A percentile compares a stretch with the other conserved stretches of the same genome.
These are phyloP conservation scores for Drosophila emarginata DNA, from an alignment of 2,888 invertebrate species.

Conservation along the genomic window DNA sequence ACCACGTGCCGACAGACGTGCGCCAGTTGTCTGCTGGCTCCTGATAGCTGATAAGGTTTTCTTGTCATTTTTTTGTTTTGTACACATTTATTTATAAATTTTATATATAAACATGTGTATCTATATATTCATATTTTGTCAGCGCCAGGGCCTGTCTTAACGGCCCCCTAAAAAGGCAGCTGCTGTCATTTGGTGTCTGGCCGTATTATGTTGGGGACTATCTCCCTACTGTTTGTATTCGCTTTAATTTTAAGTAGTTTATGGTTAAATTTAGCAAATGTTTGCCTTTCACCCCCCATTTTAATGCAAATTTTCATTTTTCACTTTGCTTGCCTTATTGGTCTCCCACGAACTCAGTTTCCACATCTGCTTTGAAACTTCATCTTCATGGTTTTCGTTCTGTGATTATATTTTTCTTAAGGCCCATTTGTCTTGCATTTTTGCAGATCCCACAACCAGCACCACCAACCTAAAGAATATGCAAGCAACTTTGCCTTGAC, in stretches of 20 bases:
- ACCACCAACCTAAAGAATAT: conserved; percentile 2
- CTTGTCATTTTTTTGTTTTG: neutral
- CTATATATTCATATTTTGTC: conserved; percentile 3
- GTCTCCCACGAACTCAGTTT: conserved; percentile 49
- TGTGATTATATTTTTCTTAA: conserved; percentile 33
- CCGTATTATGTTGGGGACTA: neutral
- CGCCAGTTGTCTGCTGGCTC: conserved; percentile 61
- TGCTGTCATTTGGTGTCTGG: conserved; percentile 3
- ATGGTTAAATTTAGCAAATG: conserved; percentile 41
- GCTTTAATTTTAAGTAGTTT: conserved; percentile 5
- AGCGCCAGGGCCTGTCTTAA: neutral
- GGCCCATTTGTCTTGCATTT: conserved; percentile 25
- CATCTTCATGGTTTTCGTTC: conserved; percentile 6
- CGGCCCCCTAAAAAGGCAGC: conserved; percentile 6
- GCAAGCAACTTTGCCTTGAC: conserved; percentile 30
- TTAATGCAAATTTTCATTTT: conserved; percentile 34
- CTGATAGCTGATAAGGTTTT: conserved; percentile 51
- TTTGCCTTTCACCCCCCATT: conserved; percentile 25
- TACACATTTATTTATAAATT: conserved; percentile 1
- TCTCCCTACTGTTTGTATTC: conserved; percentile 17
- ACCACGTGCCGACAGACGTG: conserved; percentile 70
- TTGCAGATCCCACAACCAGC: conserved; percentile 14
- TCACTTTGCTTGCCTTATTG: neutral
- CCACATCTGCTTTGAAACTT: conserved; percentile 51
- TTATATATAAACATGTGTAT: neutral